Evolutionary conservation across 2,113 vertebrate species (phyloP), one percentile per base, ranked within the genome.

Genomic region (Colius striatus): DNA sequence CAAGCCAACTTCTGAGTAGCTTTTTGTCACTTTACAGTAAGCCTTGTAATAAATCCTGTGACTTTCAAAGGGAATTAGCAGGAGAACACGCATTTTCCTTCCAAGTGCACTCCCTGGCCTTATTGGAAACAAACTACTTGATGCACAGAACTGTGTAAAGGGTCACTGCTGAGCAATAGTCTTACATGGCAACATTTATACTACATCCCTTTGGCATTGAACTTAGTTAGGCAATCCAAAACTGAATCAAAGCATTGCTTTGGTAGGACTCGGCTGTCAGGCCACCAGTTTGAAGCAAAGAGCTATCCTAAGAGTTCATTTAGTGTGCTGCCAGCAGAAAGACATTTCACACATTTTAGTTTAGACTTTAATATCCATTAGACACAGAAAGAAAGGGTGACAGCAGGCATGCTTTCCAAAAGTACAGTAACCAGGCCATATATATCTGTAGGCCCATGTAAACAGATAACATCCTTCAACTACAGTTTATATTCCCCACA

Each of bases 391-490:
- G 86, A 62, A 68, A 88, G 57, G 61, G 70, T 0, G 6, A 70
- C 30, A 43, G 45, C 61, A 89, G 47, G 51, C 63, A 85, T n/a
- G 47, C 62, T 68, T 91, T 95, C 77, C 77, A 60, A 18, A 82
- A 84, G 76, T 34, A 84, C 22, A 66, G 60, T 83, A 83, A 97
- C 86, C 65, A 81, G 72, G 90, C 81, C 68, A 23, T 13, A 90
- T 41, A 27, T 45, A 67, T 79, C 54, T 84, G 74, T 87, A 82
- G 95, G 80, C 72, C 68, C 77, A 38, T 29, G 34, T 51, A 92
- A 94, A 88, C 73, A 94, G 60, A 62, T 60, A 95, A 86, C 76
- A 91, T 82, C 84, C 78, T 45, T 91, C 92, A 90, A n/a, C 65
- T 41, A 57, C 29, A 75, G 77, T 70, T 79, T 89, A 68, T 87